Percentiles rank a stretch among this genome's conserved stretches.
Evolutionary conservation across 2,113 vertebrate species (phyloP).

Genomic region (Scomber japonicus): DNA sequence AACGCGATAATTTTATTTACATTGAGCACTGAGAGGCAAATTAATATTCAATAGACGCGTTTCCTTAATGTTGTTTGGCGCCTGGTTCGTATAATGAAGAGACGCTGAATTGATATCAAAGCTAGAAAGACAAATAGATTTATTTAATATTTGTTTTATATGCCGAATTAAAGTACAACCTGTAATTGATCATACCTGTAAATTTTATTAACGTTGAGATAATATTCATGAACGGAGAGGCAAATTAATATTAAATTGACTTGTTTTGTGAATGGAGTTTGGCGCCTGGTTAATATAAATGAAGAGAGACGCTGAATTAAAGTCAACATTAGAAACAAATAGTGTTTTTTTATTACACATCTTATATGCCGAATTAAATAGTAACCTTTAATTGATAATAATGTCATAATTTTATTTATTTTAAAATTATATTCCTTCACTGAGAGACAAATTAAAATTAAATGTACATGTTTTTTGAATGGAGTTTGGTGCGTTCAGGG

Average conservation of each 20-base stretch:
- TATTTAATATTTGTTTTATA: neutral
- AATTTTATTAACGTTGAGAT: rapidly evolving
- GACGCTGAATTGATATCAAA: too few relatives aligned
- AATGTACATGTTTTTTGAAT: neutral
- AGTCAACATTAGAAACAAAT: neutral
- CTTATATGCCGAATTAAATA: conserved; percentile 5
- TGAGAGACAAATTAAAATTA: neutral
- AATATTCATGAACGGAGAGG: rapidly evolving
- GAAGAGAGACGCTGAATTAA: too few relatives aligned
- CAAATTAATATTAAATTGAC: rapidly evolving
- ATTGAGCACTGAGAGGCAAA: too few relatives aligned
- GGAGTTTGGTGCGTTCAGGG: neutral
- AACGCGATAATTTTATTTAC: too few relatives aligned
- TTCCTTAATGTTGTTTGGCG: too few relatives aligned
- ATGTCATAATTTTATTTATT: too few relatives aligned
- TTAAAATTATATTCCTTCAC: too few relatives aligned
- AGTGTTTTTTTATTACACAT: neutral
- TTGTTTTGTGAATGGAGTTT: neutral
- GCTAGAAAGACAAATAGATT: neutral
- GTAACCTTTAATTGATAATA: too few relatives aligned
- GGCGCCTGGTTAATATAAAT: neutral
- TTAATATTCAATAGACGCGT: too few relatives aligned
- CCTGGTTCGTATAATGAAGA: too few relatives aligned
- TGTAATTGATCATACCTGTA: too few relatives aligned
- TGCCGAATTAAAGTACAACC: conserved; percentile 4